Base-by-base conservation (phyloP, 2,113 vertebrate genomes). In the Heliornis fulica region DNA sequence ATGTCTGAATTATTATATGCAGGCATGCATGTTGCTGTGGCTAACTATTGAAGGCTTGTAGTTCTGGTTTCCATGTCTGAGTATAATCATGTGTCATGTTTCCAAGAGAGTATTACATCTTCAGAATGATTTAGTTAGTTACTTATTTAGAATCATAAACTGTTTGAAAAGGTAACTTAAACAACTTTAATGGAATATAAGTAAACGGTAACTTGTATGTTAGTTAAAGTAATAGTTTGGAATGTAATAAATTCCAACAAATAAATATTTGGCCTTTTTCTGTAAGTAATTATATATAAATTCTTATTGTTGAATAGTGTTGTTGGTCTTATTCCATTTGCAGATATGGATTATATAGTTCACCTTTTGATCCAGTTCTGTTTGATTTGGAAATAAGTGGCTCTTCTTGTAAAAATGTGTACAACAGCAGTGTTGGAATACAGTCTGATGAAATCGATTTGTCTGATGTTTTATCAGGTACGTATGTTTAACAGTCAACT, bases 401-500 rank as follows among this genome's bases (percentile, higher is more conserved):
- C n/a, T 99, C 99, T 54, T 99, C 99, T 72, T 99, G 99, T 98
- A 99, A 99, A 98, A 99, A 99, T 78, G 97, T 99, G 8, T 99
- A 98, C 95, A 99, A 98, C 97, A 99, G 99, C 98, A 99, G 98
- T 97, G 98, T 99, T 66, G 98, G 99, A 57, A 98, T 99, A 66
- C 99, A 99, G 92, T 99, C 99, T 51, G 99, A 99, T 95, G 99
- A 99, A 98, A 99, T 99, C 69, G 99, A 99, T 97, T 98, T 99
- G 77, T 99, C 99, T 65, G 99, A 99, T 97, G 99, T 99, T 78
- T 98, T 99, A n/a, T 99, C 99, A 99, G 99, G 99, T 99, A 98
- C 2, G 94, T 66, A 60, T 29, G 25, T 77, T 83, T 74, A 61
- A 34, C 31, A 77, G 53, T 77, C 38, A 57, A 19, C n/a, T 57